These are phyloP conservation scores for Pelecanus crispus DNA, from an alignment of 2,113 vertebrate species.

Conservation along the genomic window DNA sequence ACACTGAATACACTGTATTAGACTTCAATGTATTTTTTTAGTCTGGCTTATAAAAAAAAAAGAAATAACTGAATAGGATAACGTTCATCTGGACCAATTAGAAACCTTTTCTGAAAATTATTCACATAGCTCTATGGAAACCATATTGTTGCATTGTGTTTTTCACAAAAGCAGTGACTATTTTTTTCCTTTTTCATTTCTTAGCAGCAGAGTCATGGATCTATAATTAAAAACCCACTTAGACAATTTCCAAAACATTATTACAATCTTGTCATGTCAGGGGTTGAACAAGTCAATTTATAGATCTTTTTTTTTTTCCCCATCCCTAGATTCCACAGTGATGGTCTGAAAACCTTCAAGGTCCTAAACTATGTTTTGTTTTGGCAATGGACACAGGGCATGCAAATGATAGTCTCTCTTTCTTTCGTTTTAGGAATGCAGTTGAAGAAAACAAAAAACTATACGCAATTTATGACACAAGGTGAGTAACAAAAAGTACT, in stretches of 20 bases:
- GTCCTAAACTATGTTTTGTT: neutral
- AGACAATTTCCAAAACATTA: constrained; percentile 26
- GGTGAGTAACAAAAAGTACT: constrained; percentile 71
- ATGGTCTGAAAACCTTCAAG: neutral
- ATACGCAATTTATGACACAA: constrained; percentile 91
- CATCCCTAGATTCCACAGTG: neutral
- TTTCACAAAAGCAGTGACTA: constrained; percentile 22
- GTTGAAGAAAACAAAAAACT: constrained; percentile 90
- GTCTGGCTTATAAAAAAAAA: neutral
- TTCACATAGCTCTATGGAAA: neutral
- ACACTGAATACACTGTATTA: neutral
- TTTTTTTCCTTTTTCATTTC: constrained; percentile 26
- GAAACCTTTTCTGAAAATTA: neutral
- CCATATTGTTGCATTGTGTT: neutral
- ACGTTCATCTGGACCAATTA: neutral
- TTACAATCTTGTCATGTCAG: constrained; percentile 19
- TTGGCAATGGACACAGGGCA: neutral
- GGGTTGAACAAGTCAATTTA: constrained; percentile 20
- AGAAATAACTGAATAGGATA: neutral
- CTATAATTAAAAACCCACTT: constrained; percentile 47
- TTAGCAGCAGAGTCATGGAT: constrained; percentile 23
- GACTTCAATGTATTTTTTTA: neutral
- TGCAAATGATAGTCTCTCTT: constrained; percentile 20
- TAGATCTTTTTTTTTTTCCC: neutral
- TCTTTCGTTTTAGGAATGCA: constrained; percentile 85